Base-by-base conservation (phyloP, 2,888 invertebrate species). In the Cheilosia vulpina region DNA sequence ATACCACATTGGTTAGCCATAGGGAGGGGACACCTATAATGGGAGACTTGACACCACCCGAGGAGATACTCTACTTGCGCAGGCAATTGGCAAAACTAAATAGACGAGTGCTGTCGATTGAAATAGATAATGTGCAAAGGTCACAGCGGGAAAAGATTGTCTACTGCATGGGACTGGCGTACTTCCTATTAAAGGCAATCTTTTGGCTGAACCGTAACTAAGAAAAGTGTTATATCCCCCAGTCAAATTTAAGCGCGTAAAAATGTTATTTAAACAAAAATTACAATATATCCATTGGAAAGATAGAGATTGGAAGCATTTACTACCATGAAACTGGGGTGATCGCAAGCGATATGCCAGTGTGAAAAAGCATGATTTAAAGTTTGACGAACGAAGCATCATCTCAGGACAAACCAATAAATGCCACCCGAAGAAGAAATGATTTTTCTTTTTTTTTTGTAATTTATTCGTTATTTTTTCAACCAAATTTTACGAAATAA, bases 71-170 rank as follows among this genome's bases (percentile, higher is more conserved):
- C 55, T 96, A 97, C 92, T 93, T 98, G 89, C 94, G 97, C 83
- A 94, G 96, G 62, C 98, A 98, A 92, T 94, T 98, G 89, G 96
- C 96, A 24, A 97, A 97, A 91, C 91, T 98, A 87, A 97, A 97
- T 91, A 94, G 97, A 60, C 95, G 98, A 21, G 96, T 98, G 9
- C 95, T 97, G 93, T 95, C 96, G 6, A 94, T 98, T 87, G 98
- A 98, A 93, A 94, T 97, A 84, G 97, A 98, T 89, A 96, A 96
- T 90, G 93, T 96, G 88, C 96, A 96, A 90, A 94, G 97, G 79
- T 95, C 96, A 89, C 97, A 98, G 90, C 95, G 96, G 88, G 98
- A 98, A 90, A 96, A 97, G 90, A 94, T 97, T 89, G 93, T 97
- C 58, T 97, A 96, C 90, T 96, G 96, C 79, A 93, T 97, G 88